Evolutionary conservation across 2,797 vertebrate species (phyloP).

Genomic region (Thamnophis elegans): DNA sequence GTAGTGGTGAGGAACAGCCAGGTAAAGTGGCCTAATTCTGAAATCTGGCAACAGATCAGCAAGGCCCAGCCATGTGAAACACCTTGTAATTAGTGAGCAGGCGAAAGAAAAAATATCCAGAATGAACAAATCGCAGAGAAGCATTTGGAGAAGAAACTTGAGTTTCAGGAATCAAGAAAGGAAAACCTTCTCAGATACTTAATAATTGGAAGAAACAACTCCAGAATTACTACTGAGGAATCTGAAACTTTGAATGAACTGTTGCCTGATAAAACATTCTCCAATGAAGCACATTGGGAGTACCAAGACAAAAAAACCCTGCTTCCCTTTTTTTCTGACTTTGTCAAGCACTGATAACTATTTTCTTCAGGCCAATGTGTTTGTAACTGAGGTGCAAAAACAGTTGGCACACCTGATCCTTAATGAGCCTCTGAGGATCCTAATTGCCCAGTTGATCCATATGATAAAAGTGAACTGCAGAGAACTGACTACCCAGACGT

Average conservation of each 20-base stretch:
- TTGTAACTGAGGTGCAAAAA: conserved; percentile 23
- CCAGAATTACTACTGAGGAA: neutral
- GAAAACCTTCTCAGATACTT: neutral
- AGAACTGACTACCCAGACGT: neutral
- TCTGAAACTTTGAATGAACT: too few species aligned
- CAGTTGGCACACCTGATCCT: conserved; percentile 28
- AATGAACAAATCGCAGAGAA: neutral
- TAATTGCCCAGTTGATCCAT: conserved; percentile 35
- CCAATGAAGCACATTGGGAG: neutral
- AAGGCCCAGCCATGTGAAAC: neutral
- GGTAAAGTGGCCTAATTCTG: neutral
- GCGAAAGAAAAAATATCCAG: rapidly evolving
- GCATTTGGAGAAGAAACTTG: neutral
- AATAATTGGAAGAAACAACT: neutral
- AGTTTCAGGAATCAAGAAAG: neutral
- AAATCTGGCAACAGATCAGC: neutral
- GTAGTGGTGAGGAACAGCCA: neutral
- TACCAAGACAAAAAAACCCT: neutral
- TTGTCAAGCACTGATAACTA: rapidly evolving
- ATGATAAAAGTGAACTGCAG: conserved; percentile 48
- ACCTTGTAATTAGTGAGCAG: neutral
- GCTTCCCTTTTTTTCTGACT: rapidly evolving
- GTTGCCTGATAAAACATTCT: too few species aligned
- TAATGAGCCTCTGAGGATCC: neutral
- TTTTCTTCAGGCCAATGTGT: neutral